Evolutionary conservation across 2,888 invertebrate species (phyloP).

Genomic region (Rugalucina vietnamica): DNA sequence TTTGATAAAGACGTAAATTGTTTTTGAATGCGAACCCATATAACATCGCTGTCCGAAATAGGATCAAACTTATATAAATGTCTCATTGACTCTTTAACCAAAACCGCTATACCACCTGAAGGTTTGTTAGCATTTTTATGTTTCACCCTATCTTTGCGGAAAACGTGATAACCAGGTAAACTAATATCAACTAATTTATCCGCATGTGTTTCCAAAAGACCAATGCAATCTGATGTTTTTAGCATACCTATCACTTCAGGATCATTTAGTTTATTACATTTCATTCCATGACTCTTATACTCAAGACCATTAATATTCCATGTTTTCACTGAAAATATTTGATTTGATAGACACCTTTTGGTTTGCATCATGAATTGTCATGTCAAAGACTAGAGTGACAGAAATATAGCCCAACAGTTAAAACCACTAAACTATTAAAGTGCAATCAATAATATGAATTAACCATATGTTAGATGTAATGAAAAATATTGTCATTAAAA

Average conservation of each 20-base stretch:
- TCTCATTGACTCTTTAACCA: background rate
- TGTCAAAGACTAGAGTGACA: background rate
- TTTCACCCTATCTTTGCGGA: background rate
- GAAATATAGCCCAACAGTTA: no score
- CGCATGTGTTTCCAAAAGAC: background rate
- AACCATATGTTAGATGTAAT: no score
- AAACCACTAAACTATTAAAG: no score
- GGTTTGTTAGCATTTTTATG: background rate
- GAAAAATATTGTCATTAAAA: no score
- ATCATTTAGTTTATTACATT: background rate
- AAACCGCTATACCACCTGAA: background rate
- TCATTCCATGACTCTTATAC: constrained; percentile 1
- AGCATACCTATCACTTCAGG: background rate
- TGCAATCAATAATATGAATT: no score
- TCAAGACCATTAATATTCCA: constrained; percentile 5
- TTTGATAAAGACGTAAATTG: background rate
- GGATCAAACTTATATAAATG: background rate
- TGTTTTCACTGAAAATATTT: background rate
- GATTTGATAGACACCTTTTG: background rate
- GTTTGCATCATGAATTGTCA: background rate
- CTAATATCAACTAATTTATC: background rate
- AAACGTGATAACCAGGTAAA: background rate
- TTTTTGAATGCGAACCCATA: background rate
- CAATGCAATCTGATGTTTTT: background rate
- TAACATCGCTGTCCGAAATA: background rate